Evolutionary conservation across 2,113 vertebrate species (phyloP).

Genomic region (Damaliscus lunatus): DNA sequence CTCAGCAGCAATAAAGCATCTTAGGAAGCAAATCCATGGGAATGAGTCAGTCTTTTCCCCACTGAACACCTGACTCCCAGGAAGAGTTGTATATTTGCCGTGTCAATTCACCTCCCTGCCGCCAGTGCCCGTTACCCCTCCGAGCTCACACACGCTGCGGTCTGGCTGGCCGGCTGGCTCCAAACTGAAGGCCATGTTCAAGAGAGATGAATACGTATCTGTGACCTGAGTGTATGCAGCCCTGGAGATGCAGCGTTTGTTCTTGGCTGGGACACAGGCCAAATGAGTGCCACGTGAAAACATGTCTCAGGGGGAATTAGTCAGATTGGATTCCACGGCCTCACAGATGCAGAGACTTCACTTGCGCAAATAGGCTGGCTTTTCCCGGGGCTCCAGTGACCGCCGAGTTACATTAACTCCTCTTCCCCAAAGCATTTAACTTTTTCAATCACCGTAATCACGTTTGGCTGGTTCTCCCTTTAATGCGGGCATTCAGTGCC

Average conservation of each 20-base stretch:
- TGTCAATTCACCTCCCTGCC: not conserved
- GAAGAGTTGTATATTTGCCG: not conserved
- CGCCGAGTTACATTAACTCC: not conserved
- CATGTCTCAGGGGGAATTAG: not conserved
- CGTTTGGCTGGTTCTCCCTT: not conserved
- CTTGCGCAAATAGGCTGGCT: not conserved
- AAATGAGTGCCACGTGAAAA: not conserved
- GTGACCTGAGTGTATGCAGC: accelerated
- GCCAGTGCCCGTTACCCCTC: not conserved
- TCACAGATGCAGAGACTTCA: not conserved
- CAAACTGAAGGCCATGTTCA: not conserved
- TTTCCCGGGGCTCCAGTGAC: not conserved
- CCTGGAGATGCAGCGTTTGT: accelerated
- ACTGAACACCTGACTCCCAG: slow-evolving; percentile 44
- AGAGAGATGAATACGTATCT: not conserved
- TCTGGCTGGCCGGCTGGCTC: not conserved
- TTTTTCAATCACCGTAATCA: not conserved
- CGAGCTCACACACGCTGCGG: not conserved
- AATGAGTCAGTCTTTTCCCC: slow-evolving; percentile 10
- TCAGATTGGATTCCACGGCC: not conserved
- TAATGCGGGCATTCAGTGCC: not conserved
- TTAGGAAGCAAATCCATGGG: not conserved
- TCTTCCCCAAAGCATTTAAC: not conserved
- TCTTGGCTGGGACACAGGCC: not conserved
- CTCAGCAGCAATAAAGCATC: accelerated